Evolutionary conservation across 1,140 invertebrate species (phyloP), one percentile per base, ranked within the genome.

Genomic region (Xylocopa sonorina): DNA sequence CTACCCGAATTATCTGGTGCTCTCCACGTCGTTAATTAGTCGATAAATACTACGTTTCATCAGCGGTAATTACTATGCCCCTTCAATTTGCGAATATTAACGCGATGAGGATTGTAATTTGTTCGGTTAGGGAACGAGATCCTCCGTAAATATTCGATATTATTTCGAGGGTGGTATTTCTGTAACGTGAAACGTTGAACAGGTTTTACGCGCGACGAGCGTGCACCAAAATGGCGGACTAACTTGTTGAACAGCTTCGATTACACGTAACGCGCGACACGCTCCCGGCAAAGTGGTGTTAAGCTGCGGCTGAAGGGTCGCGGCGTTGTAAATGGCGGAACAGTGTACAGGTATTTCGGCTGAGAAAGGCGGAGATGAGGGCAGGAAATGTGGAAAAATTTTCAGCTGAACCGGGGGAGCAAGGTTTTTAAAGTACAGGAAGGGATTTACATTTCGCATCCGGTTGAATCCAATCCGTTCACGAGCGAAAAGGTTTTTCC

Each of bases 381-480:
- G 12, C n/a, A 14, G 4, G 51, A 46, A n/a, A 50, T 5, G 10
- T 14, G 9, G 12, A 46, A 29, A 43, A 14, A 21, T 38, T 51
- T n/a, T n/a, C n/a, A n/a, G n/a, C n/a, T n/a, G 43, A 43, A 27
- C 5, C 21, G 48, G 32, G 3, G 5, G 29, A 18, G 7, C 27
- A 14, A 24, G 18, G 0, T 57, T 58, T 51, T 71, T 43, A 27
- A 50, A 58, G 27, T 55, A 27, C 2, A 3, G 9, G 1, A 24
- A 38, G n/a, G 57, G 67, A 78, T 78, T 62, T 72, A 43, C 21
- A 62, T 72, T 78, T 78, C 5, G 32, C 48, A 34, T 53, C 27
- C 7, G 46, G 18, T 62, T 50, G 32, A 29, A 6, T 27, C 14
- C 68, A 29, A 72, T 78, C 38, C 57, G 43, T 53, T 72, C 57